phyloP scores from a whole-genome alignment of 2,888 invertebrate genomes.

The Microctonus hyperodae region DNA sequence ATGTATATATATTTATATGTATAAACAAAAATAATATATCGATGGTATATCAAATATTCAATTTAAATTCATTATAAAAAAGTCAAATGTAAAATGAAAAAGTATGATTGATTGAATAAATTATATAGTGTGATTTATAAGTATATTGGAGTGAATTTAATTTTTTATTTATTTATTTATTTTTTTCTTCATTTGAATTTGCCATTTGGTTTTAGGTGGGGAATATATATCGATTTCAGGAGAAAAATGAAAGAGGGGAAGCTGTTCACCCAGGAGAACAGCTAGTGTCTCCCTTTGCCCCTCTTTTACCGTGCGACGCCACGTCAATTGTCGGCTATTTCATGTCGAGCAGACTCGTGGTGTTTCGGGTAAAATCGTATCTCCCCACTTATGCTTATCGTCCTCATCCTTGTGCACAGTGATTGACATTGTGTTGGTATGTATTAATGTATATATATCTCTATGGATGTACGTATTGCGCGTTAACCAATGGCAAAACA shows the following conservation, averaged over 20 bases:
- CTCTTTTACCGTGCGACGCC: conserved; percentile 42
- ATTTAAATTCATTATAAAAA: too few species aligned
- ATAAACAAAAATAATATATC: too few species aligned
- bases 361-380: conserved; percentile 47
- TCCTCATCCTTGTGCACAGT: conserved; percentile 38
- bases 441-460: not conserved
- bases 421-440: conserved; percentile 21
- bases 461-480: conserved; percentile 19
- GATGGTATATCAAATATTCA: too few species aligned
- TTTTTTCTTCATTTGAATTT: conserved; percentile 7
- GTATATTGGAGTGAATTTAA: too few species aligned
- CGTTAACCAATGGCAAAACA: conserved; percentile 24
- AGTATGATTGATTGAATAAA: conserved; percentile 3
- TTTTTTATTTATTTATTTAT: not conserved
- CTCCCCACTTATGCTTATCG: conserved; percentile 34
- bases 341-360: conserved; percentile 50
- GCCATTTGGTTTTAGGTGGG: conserved; percentile 31
- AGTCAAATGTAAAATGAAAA: too few species aligned
- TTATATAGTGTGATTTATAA: not conserved
- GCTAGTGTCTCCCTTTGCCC: conserved; percentile 46
- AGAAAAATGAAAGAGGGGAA: conserved; percentile 60
- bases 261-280: conserved; percentile 57
- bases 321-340: conserved; percentile 58
- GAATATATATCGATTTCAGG: conserved; percentile 46
- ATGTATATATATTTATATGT: too few species aligned